Base-by-base conservation (phyloP, 2,113 vertebrate genomes). In the Xyliphius kryptos region DNA sequence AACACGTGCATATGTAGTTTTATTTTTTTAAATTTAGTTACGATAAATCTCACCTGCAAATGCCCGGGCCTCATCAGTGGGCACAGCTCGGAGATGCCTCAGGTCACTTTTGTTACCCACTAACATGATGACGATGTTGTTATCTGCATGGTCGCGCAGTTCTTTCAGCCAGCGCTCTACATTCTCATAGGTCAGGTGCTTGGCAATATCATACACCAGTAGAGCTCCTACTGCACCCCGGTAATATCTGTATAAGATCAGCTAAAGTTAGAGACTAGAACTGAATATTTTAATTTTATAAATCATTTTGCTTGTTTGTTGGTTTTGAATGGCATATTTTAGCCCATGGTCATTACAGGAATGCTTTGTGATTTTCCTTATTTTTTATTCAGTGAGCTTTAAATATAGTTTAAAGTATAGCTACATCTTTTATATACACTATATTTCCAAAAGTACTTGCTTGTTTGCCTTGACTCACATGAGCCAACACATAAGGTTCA, bases 91-190 rank as follows among this genome's bases (percentile, higher is more conserved):
- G 37, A 97, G 87, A 56, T 97, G 95, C 36, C 95, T 91, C 41
- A 97, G 84, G 78, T 97, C 95, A 0, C 94, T 97, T 81, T 97
- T 97, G 85, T 97, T 97, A 17, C 95, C 95, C 68, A 98, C 95
- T 73, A 96, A 81, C 95, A 98, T 97, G 80, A 98, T 98, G 71
- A 98, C 93, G 0, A 97, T 95, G 74, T 97, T 98, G 85, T 91
- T 96, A 80, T 97, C 94, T 0, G 95, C 95, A 0, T 98, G 95
- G 69, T 98, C 95, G 55, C 93, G 85, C n/a, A 96, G 88, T 79
- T 98, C 95, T 81, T 98, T 98, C 70, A 98, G 83, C 95, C 95
- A 98, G 71, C 94, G 93, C 65, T 97, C 95, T 64, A 97, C 92
- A 0, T 97, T 97, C 83, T 97, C 95, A 0, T 98, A 98, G 0